Evolutionary conservation across 2,113 vertebrate genomes (phyloP), one percentile per base, ranked within the genome.

Genomic region (Taxidea taxus): DNA sequence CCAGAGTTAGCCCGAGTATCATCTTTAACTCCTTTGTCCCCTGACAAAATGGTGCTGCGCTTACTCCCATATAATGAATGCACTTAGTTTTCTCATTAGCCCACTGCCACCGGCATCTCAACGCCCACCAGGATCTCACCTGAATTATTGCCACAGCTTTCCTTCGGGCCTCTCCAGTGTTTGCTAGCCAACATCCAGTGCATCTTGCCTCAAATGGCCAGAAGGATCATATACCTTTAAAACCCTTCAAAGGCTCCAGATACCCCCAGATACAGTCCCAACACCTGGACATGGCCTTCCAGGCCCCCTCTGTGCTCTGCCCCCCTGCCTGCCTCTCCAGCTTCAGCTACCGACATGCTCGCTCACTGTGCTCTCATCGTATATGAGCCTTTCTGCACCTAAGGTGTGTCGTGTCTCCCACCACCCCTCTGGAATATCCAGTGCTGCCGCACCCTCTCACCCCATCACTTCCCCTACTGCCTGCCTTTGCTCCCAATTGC

Each of bases 311-410:
- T 23, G 27, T 49, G 31, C 39, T 12, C 58, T 58, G 87, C 9
- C 7, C 44, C 25, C 7, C 70, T 20, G 6, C 47, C 37, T 54
- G 1, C 44, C 64, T 54, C 54, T 29, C 34, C 68, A 34, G 6
- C 54, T 44, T 16, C 44, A 51, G 27, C 62, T 70, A 77, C 62
- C 37, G 9, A 13, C 15, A 37, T 2, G 21, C 2, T 1, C 7
- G n/a, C 72, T 74, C 75, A 3, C 10, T 47, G 13, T n/a, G 37
- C n/a, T 66, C 34, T n/a, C 37, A 9, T 13, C 80, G 44, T 2
- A 14, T 0, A 20, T 0, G 0, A 25, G 47, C 9, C 39, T 13
- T 78, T 51, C 44, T 74, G 16, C 1, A 16, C 56, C n/a, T 44
- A 21, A 7, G 47, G 31, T 14, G 42, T 9, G 47, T 62, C 34